A percentile compares a stretch with the other conserved stretches of the same genome.
phyloP scores from a whole-genome alignment of 2,113 vertebrate genomes.

The Pelusios castaneus region DNA sequence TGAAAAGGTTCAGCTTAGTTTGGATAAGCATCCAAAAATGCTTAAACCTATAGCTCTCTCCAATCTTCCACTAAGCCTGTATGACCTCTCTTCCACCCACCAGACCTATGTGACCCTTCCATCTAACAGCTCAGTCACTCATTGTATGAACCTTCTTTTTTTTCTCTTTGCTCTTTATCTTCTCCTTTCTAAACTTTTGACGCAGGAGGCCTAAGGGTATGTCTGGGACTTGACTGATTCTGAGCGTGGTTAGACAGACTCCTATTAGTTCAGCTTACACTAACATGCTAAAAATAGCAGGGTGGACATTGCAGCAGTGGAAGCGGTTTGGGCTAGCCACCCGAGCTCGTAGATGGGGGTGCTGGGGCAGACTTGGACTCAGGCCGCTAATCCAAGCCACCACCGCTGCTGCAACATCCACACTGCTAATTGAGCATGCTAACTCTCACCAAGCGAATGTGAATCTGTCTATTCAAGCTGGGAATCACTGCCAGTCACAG shows the following conservation, averaged over 20 bases:
- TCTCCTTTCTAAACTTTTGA: neutral
- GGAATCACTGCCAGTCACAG: neutral
- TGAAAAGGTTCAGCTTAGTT: slow-evolving; percentile 34
- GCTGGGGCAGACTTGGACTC: neutral
- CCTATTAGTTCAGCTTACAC: neutral
- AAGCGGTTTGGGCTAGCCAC: neutral
- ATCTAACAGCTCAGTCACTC: neutral
- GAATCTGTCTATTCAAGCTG: neutral
- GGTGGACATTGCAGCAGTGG: neutral
- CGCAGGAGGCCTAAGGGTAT: neutral
- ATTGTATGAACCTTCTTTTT: neutral
- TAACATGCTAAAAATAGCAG: neutral
- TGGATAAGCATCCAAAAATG: slow-evolving; percentile 20
- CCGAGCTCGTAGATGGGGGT: neutral
- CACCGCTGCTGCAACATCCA: neutral
- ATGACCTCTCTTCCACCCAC: neutral
- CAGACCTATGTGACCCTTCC: neutral
- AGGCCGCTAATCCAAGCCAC: neutral
- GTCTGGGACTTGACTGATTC: neutral
- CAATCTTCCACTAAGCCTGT: neutral
- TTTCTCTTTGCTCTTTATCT: neutral
- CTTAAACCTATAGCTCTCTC: slow-evolving; percentile 12
- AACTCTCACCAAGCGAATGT: neutral
- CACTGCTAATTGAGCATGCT: too few relatives aligned
- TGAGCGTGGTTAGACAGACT: neutral